These are phyloP conservation scores for Lordiphosa clarofinis DNA, from an alignment of 1,140 invertebrate genomes.

Conservation along the genomic window DNA sequence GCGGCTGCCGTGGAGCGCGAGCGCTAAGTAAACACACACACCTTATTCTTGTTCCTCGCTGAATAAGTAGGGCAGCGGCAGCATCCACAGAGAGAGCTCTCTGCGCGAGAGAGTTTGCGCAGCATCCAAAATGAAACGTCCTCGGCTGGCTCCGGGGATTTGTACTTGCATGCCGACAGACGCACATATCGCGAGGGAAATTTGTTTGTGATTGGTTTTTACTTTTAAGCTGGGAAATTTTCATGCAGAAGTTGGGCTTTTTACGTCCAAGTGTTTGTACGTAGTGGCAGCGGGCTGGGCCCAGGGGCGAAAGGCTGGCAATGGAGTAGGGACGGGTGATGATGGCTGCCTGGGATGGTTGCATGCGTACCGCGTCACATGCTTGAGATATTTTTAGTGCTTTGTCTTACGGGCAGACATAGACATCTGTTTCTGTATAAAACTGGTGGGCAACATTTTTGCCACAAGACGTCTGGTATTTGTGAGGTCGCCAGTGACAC, in stretches of 20 bases:
- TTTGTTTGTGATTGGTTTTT: slow-evolving; percentile 24
- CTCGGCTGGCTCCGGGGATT: background rate
- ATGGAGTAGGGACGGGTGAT: background rate
- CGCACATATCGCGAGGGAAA: slow-evolving; percentile 10
- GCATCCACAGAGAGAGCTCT: background rate
- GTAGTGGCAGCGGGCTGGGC: background rate
- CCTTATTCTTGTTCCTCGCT: slow-evolving; percentile 42
- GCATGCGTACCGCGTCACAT: slow-evolving; percentile 49
- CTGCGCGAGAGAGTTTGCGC: slow-evolving; percentile 4
- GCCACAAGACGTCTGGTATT: slow-evolving; percentile 1
- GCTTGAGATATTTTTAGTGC: slow-evolving; percentile 57
- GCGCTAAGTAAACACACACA: slow-evolving; percentile 51
- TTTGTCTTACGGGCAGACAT: slow-evolving; percentile 48
- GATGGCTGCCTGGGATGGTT: slow-evolving; percentile 1
- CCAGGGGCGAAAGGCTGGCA: background rate
- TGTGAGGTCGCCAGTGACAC: background rate
- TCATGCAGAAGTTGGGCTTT: slow-evolving; percentile 15
- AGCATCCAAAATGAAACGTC: slow-evolving; percentile 5
- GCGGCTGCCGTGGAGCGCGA: slow-evolving; percentile 38
- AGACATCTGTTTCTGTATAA: slow-evolving; percentile 35
- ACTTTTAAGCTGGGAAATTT: slow-evolving; percentile 32
- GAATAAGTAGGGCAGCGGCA: slow-evolving; percentile 48
- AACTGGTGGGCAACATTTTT: slow-evolving; percentile 5
- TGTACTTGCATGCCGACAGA: background rate
- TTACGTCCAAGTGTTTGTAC: background rate